Conservation (phyloP, 2,113 vertebrate genomes). For the Microtus oregoni region DNA sequence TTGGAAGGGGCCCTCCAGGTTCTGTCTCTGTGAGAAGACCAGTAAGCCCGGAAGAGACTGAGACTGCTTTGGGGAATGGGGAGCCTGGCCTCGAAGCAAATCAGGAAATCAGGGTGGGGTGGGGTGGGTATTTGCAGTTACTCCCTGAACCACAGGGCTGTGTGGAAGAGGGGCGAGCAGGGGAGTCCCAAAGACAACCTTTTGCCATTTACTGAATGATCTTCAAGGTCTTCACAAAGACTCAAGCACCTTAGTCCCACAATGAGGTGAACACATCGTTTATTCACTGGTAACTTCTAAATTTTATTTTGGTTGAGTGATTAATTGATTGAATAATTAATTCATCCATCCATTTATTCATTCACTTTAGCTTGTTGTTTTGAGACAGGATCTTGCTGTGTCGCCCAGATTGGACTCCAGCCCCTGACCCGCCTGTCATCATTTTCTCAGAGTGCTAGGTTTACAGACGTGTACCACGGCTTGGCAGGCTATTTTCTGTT, state of each 20-base stretch:
- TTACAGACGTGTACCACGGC: background rate
- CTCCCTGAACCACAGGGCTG: conserved; percentile 22
- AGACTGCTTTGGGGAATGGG: conserved; percentile 43
- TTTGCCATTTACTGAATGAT: conserved; percentile 73
- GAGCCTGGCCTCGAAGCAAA: conserved; percentile 6
- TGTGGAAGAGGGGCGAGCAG: conserved; percentile 72
- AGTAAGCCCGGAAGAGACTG: conserved; percentile 71
- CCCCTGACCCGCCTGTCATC: background rate
- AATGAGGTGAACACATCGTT: conserved; percentile 83
- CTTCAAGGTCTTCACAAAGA: conserved; percentile 72
- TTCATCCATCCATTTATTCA: background rate
- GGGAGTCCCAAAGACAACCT: conserved; percentile 74
- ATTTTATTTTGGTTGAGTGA: background rate
- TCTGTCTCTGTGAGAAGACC: conserved; percentile 75
- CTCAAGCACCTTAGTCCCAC: conserved; percentile 86
- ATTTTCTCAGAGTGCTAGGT: too few relatives aligned
- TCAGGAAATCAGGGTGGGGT: background rate
- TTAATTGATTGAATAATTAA: background rate
- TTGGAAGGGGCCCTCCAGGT: conserved; percentile 78
- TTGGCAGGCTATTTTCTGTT: conserved; percentile 11
- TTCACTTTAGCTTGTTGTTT: background rate
- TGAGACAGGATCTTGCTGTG: background rate
- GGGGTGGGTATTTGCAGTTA: background rate
- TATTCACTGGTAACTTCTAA: conserved; percentile 85
- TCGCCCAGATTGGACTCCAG: background rate